These are phyloP conservation scores for Nothura maculosa DNA, from an alignment of 2,797 vertebrate species.

Conservation along the genomic window DNA sequence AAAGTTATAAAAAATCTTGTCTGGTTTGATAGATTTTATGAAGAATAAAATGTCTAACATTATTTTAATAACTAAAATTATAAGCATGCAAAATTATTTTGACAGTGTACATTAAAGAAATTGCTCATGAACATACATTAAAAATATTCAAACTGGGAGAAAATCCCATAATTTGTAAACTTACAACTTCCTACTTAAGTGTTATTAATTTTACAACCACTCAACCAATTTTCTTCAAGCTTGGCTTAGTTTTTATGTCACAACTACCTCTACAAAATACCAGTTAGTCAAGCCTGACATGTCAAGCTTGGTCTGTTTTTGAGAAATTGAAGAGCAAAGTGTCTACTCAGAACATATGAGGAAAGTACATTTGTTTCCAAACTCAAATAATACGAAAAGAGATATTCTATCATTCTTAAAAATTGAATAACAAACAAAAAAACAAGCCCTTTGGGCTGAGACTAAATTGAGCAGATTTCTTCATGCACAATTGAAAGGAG, in stretches of 20 bases:
- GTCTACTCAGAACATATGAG: background rate
- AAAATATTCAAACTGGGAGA: conserved; percentile 12
- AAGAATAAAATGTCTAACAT: conserved; percentile 24
- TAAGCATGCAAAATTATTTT: conserved; percentile 32
- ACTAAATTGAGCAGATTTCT: conserved; percentile 34
- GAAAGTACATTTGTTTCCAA: background rate
- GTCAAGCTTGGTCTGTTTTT: background rate
- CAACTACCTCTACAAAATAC: background rate
- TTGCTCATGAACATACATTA: conserved; percentile 24
- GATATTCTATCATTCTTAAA: background rate
- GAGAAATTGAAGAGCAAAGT: background rate
- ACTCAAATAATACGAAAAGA: background rate
- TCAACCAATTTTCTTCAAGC: conserved; percentile 48
- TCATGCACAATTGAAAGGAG: conserved; percentile 26
- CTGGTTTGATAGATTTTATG: conserved; percentile 39
- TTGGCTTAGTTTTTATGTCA: conserved; percentile 40
- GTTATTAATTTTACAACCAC: conserved; percentile 50
- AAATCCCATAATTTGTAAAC: background rate
- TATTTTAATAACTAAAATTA: conserved; percentile 26
- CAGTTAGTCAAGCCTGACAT: background rate
- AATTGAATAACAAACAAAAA: conserved; percentile 30
- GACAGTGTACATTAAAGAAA: background rate
- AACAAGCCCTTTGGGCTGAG: background rate
- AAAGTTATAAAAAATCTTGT: conserved; percentile 27
- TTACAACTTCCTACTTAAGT: conserved; percentile 14